Conservation (phyloP, 2,113 vertebrate species). For the Paramisgurnus dabryanus region DNA sequence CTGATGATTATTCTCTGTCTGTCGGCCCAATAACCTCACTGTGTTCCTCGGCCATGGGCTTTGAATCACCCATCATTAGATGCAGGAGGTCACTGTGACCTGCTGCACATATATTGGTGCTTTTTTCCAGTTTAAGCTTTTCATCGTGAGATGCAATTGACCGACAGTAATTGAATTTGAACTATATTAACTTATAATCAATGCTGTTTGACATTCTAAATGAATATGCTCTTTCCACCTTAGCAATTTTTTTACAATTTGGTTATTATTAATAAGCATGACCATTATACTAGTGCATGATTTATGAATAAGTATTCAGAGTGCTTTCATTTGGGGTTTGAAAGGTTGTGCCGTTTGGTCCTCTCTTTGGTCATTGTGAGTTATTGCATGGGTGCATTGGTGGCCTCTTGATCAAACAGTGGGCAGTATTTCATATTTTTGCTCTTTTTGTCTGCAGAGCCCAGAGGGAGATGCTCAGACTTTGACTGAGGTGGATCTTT, state of each 20-base stretch:
- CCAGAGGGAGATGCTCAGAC: slow-evolving; percentile 83
- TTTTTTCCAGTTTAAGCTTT: background rate
- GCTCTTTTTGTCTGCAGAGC: slow-evolving; percentile 63
- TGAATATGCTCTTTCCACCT: slow-evolving; percentile 26
- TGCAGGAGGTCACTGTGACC: background rate
- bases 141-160: background rate
- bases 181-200: background rate
- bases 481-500: slow-evolving; percentile 86
- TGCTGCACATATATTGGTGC: background rate
- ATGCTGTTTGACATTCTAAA: background rate
- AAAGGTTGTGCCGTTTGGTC: slow-evolving; percentile 4
- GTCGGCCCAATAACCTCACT: slow-evolving; percentile 11
- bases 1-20: slow-evolving; percentile 22
- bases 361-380: slow-evolving; percentile 19
- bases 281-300: slow-evolving; percentile 34
- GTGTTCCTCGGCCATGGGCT: slow-evolving; percentile 2
- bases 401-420: background rate
- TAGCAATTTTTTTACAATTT: slow-evolving; percentile 8
- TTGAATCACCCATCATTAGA: background rate
- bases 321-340: slow-evolving; percentile 34
- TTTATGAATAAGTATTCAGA: slow-evolving; percentile 47
- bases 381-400: slow-evolving; percentile 5
- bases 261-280: slow-evolving; percentile 29
- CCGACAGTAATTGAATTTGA: background rate
- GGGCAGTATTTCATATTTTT: slow-evolving; percentile 20